These are phyloP conservation scores for Pseudorectes ferrugineus DNA, from an alignment of 2,113 vertebrate species.

Conservation along the genomic window DNA sequence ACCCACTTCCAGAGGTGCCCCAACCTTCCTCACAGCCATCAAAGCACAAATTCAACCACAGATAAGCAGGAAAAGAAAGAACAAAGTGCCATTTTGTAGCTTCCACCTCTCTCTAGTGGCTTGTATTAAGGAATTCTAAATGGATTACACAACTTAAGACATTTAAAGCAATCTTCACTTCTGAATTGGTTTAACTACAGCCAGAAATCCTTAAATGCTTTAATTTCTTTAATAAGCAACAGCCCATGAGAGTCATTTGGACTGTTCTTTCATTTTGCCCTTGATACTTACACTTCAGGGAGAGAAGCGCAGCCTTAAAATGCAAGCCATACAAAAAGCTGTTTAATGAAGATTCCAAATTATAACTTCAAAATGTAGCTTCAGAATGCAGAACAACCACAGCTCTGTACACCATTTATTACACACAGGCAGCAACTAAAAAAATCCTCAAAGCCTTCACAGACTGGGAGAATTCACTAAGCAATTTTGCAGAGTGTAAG, in stretches of 20 bases:
- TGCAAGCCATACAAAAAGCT: neutral
- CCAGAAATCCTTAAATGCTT: neutral
- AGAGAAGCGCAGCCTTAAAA: neutral
- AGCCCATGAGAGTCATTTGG: neutral
- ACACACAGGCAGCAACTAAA: neutral
- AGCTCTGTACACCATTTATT: neutral
- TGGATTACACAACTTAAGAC: neutral
- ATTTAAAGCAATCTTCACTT: neutral
- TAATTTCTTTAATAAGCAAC: constrained; percentile 8
- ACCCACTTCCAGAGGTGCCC: neutral
- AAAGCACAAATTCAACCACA: neutral
- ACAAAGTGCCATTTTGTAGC: neutral
- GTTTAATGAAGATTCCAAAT: neutral
- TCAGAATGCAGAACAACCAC: neutral
- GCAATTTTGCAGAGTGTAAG: neutral
- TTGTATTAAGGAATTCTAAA: neutral
- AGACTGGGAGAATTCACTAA: neutral
- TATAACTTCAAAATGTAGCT: neutral
- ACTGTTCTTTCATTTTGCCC: neutral
- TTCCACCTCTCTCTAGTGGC: neutral
- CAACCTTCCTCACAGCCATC: neutral
- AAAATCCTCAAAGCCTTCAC: neutral
- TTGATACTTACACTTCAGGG: neutral
- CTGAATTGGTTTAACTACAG: constrained; percentile 6
- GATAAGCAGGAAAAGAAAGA: neutral